Evolutionary conservation across 2,797 vertebrate species (phyloP), one percentile per base, ranked within the genome.

Genomic region (Lagodon rhomboides): DNA sequence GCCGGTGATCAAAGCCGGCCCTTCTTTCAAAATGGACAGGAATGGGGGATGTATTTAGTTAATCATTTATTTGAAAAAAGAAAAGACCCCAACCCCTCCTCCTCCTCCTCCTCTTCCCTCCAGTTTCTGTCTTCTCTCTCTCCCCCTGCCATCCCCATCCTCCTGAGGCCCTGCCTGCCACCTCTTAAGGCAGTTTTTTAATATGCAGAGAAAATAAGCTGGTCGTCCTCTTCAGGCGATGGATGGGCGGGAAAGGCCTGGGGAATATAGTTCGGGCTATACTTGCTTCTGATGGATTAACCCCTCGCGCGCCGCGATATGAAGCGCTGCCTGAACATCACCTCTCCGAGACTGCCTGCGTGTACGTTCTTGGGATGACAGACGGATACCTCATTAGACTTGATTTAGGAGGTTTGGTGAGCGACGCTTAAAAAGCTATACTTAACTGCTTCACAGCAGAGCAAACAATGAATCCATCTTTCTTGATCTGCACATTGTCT

Each of bases 1-100:
- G 72, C 73, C 2, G 1, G 70, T 93, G 90, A 94, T 95, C 93
- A 95, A 94, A 95, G 93, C 84, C 70, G 43, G 71, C 75, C 83
- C 75, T 63, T 78, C 77, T 91, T 92, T 91, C 68, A 91, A 90
- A 93, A 89, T 78, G 89, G 92, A 92, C 89, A 84, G 85, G 63
- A 85, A 83, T 63, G 85, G 75, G 77, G 82, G 77, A 54, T 68
- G 82, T 90, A 88, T 91, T 93, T 91, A 89, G 89, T 87, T 92
- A 92, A 93, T 93, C 87, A 93, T 94, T 93, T 92, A 94, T 93
- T 93, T 91, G 64, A 70, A 0, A 9, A 27, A 55, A 30, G 43
- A 66, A 34, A 68, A 41, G 22, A 51, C 70, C 56, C 67, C 69
- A 72, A 71, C 75, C 63, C 62, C 13, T 55, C 10, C n/a, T 27